These are phyloP conservation scores for Frieseomelitta varia DNA, from an alignment of 1,140 invertebrate genomes.

Conservation along the genomic window DNA sequence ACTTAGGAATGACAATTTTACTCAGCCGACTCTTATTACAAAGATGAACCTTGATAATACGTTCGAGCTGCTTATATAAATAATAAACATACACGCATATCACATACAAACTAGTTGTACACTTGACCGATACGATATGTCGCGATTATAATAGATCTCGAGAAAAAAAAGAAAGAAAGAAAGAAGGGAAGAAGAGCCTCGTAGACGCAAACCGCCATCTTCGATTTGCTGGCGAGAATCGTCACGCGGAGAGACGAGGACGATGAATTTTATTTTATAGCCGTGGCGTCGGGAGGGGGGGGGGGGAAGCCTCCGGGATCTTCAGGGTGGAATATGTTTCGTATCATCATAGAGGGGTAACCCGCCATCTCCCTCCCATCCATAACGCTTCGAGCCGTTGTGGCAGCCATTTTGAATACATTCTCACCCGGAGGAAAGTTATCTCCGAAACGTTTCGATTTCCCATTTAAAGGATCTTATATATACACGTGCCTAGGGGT, in stretches of 20 bases:
- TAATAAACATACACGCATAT: too few relatives aligned
- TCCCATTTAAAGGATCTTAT: slow-evolving; percentile 82
- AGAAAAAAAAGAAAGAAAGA: too few relatives aligned
- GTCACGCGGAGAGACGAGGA: slow-evolving; percentile 64
- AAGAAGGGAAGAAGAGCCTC: neutral
- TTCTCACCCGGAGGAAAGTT: slow-evolving; percentile 81
- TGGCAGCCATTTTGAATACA: slow-evolving; percentile 82
- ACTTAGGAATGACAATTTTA: too few relatives aligned
- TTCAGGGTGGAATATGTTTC: slow-evolving; percentile 82
- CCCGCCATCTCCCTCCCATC: slow-evolving; percentile 76
- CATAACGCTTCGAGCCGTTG: slow-evolving; percentile 71
- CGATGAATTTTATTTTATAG: slow-evolving; percentile 83
- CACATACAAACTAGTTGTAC: too few relatives aligned
- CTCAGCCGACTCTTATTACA: too few relatives aligned
- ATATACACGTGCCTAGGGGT: slow-evolving; percentile 65
- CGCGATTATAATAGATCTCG: too few relatives aligned
- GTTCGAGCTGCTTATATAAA: too few relatives aligned
- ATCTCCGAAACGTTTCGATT: slow-evolving; percentile 82
- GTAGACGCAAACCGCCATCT: slow-evolving; percentile 59
- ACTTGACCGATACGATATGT: too few relatives aligned
- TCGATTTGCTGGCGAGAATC: slow-evolving; percentile 47
- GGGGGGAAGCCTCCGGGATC: slow-evolving; percentile 68
- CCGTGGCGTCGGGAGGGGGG: slow-evolving; percentile 58
- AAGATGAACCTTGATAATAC: too few relatives aligned
- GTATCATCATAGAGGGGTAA: slow-evolving; percentile 81